phyloP scores from a whole-genome alignment of 2,113 vertebrate genomes.

The Phrynosoma blainvillii region DNA sequence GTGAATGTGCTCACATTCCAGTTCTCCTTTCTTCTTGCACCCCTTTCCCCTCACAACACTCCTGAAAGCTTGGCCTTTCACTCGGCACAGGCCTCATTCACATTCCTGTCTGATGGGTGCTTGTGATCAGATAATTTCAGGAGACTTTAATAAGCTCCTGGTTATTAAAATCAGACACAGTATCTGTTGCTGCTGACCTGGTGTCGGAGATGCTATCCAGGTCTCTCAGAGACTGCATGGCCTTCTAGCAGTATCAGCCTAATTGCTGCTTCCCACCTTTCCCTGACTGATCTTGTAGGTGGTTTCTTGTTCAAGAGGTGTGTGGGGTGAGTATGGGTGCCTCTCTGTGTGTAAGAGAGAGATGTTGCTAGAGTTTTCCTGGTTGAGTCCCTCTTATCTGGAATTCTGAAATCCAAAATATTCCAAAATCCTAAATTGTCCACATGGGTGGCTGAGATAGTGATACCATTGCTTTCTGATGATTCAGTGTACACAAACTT shows the following conservation, averaged over 20 bases:
- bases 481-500: no score
- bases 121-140: background rate
- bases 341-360: background rate
- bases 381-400: no score
- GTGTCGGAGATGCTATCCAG: background rate
- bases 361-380: background rate
- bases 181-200: background rate
- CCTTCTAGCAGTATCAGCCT: background rate
- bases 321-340: background rate
- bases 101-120: fast-evolving
- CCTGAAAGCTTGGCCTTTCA: background rate
- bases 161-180: conserved; percentile 19
- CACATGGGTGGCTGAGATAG: no score
- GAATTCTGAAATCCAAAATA: no score
- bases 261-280: background rate
- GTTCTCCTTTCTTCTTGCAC: fast-evolving
- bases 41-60: background rate
- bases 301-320: background rate
- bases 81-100: fast-evolving
- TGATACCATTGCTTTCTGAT: no score
- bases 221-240: background rate
- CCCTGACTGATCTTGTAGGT: background rate
- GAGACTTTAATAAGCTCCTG: background rate
- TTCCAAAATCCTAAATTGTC: no score
- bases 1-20: background rate